Base-by-base conservation (phyloP, 2,113 vertebrate species). In the Setophaga kirtlandii region DNA sequence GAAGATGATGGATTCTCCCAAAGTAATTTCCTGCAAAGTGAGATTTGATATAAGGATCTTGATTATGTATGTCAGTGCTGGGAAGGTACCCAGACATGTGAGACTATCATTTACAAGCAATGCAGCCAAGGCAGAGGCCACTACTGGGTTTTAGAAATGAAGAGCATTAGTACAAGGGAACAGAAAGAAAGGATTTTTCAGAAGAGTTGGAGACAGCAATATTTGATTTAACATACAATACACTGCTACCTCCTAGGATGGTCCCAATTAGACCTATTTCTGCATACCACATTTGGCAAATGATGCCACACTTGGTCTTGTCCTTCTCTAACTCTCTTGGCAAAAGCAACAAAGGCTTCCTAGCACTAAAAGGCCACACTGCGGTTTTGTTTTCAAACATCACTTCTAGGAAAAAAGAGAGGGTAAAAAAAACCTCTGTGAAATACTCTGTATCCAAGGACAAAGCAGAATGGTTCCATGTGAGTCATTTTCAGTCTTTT, bases 401-500 rank as follows among this genome's bases (percentile, higher is more conserved):
- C 89, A 83, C 30, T 92, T 92, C 83, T 93, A 94, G 92, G 83
- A 93, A 97, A 96, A 94, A 90, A 16, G 20, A 82, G 31, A 84
- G 46, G 19, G 2, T 39, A 55, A 31, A 68, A 68, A 83, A 73
- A 63, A 3, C 2, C 53, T 93, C 63, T 27, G 42, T 55, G 78
- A 88, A 35, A 93, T 93, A 58, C 53, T 92, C 28, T n/a, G 28
- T 60, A 92, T 56, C 39, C 80, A 92, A 77, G 47, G 30, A 93
- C 71, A 94, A 93, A 83, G 63, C 55, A 42, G 83, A 95, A 97
- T 84, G 73, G 76, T 68, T 94, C 60, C 69, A 81, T 87, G 37
- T 78, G 93, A 94, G 52, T 75, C 1, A 93, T 83, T 82, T 90
- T 92, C 71, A 88, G 6, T 60, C 76, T 93, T 73, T 1, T 1